phyloP scores from a whole-genome alignment of 2,797 vertebrate species.

The Melanotaenia trifasciata region DNA sequence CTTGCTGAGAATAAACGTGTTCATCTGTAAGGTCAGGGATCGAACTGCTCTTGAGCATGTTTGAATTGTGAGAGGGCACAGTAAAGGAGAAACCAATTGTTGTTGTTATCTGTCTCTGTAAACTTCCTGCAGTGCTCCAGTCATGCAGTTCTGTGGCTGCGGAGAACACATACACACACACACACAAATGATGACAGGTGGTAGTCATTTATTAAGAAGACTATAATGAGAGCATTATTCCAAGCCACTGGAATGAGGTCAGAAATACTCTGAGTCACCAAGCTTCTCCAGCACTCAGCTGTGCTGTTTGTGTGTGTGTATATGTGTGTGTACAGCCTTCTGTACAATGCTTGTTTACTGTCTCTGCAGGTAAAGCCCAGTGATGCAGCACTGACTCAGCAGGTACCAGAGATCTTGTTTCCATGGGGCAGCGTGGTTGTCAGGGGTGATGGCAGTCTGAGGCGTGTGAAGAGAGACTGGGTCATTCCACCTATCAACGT shows the following conservation, averaged over 20 bases:
- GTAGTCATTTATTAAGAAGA: conserved; percentile 61
- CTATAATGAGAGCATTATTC: conserved; percentile 74
- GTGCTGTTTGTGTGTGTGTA: background rate
- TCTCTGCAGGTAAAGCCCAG: conserved; percentile 62
- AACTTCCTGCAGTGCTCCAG: conserved; percentile 3
- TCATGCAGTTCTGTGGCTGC: conserved; percentile 17
- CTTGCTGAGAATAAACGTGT: background rate
- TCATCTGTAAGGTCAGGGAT: background rate
- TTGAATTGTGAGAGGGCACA: background rate
- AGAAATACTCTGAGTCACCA: conserved; percentile 61
- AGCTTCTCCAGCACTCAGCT: conserved; percentile 18
- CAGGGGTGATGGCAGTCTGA: conserved; percentile 83
- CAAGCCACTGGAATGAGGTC: conserved; percentile 60
- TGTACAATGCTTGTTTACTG: conserved; percentile 55
- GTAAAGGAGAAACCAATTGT: background rate
- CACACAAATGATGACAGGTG: conserved; percentile 42
- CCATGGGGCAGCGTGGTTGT: conserved; percentile 84
- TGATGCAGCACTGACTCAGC: conserved; percentile 69
- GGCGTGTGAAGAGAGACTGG: conserved; percentile 98
- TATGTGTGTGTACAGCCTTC: background rate
- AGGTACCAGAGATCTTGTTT: conserved; percentile 90
- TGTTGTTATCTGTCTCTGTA: conserved; percentile 20
- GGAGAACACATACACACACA: background rate
- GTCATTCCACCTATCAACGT: conserved; percentile 99
- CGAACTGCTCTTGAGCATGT: background rate